Evolutionary conservation across 2,888 invertebrate species (phyloP), one percentile per base, ranked within the genome.

Genomic region (Pachycephus smyrnensis): DNA sequence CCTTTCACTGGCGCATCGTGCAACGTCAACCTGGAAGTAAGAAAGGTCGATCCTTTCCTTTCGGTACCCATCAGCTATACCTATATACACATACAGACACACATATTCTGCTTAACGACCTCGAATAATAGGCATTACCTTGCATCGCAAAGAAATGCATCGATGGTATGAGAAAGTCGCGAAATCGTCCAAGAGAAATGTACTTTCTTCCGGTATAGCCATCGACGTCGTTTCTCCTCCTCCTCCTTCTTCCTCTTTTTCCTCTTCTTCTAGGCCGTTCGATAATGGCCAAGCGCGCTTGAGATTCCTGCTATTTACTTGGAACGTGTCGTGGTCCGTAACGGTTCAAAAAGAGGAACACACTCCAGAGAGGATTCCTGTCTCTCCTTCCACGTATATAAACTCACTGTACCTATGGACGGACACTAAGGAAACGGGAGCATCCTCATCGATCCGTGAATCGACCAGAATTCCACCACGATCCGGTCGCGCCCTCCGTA

Each of bases 271-370:
- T 75, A 75, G 81, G 77, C 76, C 80, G 81, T 84, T 84, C 84
- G 83, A 84, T 84, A 75, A 77, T 77, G 79, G 74, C 74, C 73
- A 76, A 75, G 36, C 71, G 77, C 71, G 78, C 80, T 80, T 84
- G 80, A 80, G 83, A 82, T 80, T 79, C 77, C 71, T 68, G 75
- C 80, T 76, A 84, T 84, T 84, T 84, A 81, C 83, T 79, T 69
- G 77, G 73, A 77, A 81, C 84, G 79, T 84, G 82, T 84, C 84
- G 81, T 80, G 81, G 83, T 81, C 83, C 83, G 81, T 84, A 84
- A 85, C 84, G 83, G 82, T 83, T 79, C 77, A 81, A 81, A 80
- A 80, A 80, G 81, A 80, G 80, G 55, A 55, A 55, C 55, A 55
- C 55, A 23, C 15, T 15, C 23, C 23, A 9, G 73, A n/a, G 37